A percentile compares a stretch with the other conserved stretches of the same genome.
Conservation (phyloP, 1,140 invertebrate species). For the Lepidurus packardi region DNA sequence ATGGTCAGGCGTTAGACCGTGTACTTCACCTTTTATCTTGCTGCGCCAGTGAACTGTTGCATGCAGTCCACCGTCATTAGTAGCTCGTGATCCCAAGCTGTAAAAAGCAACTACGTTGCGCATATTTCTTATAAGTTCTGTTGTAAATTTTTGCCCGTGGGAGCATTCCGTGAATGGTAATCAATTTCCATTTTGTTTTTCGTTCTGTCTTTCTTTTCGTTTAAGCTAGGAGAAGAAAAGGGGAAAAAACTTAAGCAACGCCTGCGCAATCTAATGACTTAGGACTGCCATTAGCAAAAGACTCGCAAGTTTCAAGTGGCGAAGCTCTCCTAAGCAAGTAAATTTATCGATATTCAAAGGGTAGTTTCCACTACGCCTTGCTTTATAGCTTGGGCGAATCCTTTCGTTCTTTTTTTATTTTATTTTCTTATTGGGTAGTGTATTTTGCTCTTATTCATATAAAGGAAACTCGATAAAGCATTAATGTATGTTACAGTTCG, state of each 20-base stretch:
- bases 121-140: background rate
- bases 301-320: background rate
- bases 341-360: conserved; percentile 7
- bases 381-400: background rate
- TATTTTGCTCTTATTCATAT: background rate
- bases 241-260: background rate
- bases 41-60: background rate
- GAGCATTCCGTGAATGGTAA: background rate
- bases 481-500: background rate
- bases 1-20: background rate
- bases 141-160: background rate
- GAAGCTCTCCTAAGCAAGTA: background rate
- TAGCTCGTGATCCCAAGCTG: background rate
- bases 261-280: background rate
- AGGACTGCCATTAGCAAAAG: background rate
- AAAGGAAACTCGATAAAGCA: background rate
- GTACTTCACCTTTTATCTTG: background rate
- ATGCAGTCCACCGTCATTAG: conserved; percentile 9
- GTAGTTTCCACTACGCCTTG: background rate
- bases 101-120: background rate
- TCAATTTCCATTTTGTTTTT: background rate
- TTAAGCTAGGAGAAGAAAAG: background rate
- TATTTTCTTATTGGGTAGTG: background rate
- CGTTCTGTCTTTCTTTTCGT: background rate
- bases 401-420: background rate